A percentile compares a stretch with the other conserved stretches of the same genome.
These are phyloP conservation scores for Esox niger DNA, from an alignment of 2,113 vertebrate species.

Conservation along the genomic window DNA sequence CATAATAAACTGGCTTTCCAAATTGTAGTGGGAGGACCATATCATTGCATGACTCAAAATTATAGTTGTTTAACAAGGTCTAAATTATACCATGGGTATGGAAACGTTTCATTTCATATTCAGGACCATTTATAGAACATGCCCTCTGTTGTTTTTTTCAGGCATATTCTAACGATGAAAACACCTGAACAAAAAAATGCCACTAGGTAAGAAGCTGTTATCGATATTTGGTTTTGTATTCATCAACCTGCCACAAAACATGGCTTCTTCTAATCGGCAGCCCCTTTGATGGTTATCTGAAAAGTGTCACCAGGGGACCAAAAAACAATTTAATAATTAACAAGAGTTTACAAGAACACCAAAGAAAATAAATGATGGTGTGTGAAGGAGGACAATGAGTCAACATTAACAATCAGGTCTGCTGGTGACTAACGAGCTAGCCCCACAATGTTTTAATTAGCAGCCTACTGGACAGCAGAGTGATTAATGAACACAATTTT, in stretches of 20 bases:
- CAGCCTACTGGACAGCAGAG: constrained; percentile 72
- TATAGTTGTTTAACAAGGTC: no score
- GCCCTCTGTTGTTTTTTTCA: not conserved
- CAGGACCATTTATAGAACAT: no score
- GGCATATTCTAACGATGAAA: not conserved
- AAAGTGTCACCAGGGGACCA: constrained; percentile 60
- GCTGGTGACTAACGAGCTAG: constrained; percentile 79
- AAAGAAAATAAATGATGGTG: constrained; percentile 79
- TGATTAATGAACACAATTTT: constrained; percentile 83
- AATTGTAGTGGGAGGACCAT: no score
- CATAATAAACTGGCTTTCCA: no score
- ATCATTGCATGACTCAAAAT: no score
- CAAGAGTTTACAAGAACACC: constrained; percentile 77
- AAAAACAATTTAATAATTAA: constrained; percentile 78
- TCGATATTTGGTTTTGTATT: not conserved
- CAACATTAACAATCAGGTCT: constrained; percentile 81
- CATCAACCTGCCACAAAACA: constrained; percentile 30
- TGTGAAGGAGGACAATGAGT: constrained; percentile 77
- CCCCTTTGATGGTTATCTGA: constrained; percentile 62
- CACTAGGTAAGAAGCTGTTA: not conserved
- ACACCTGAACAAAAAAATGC: constrained; percentile 1
- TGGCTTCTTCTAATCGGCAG: constrained; percentile 37
- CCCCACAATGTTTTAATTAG: constrained; percentile 81
- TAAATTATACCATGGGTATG: no score
- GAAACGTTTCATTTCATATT: no score